Evolutionary conservation across 2,797 vertebrate species (phyloP).

Genomic region (Lemur catta): DNA sequence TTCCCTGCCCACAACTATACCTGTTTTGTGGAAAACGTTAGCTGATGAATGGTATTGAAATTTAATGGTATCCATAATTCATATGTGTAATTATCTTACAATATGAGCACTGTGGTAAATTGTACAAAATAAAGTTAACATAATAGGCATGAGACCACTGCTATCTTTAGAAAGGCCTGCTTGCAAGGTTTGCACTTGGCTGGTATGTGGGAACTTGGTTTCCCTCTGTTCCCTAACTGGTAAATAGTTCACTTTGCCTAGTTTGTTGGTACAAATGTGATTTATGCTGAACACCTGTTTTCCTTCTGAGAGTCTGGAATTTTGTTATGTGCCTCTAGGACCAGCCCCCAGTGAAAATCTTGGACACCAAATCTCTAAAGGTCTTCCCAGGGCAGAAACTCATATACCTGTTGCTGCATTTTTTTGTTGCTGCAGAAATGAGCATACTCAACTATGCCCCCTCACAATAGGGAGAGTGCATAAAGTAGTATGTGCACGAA

Average conservation of each 20-base stretch:
- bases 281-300: slow-evolving; percentile 25
- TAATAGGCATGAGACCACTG: background rate
- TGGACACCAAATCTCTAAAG: background rate
- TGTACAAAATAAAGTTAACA: background rate
- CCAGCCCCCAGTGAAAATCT: background rate
- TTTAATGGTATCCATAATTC: background rate
- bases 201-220: background rate
- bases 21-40: background rate
- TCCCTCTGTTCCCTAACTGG: background rate
- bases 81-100: background rate
- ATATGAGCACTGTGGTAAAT: background rate
- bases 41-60: background rate
- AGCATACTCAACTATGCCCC: background rate
- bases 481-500: background rate
- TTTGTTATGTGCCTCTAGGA: background rate
- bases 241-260: slow-evolving; percentile 10
- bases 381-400: background rate
- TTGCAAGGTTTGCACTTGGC: background rate
- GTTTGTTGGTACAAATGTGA: background rate
- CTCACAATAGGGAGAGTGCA: background rate
- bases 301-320: background rate
- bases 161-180: background rate
- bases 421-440: background rate
- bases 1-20: background rate
- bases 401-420: background rate